A percentile compares a stretch with the other conserved stretches of the same genome.
Conservation (phyloP, 1,140 invertebrate genomes). For the Lasioglossum baleicum region DNA sequence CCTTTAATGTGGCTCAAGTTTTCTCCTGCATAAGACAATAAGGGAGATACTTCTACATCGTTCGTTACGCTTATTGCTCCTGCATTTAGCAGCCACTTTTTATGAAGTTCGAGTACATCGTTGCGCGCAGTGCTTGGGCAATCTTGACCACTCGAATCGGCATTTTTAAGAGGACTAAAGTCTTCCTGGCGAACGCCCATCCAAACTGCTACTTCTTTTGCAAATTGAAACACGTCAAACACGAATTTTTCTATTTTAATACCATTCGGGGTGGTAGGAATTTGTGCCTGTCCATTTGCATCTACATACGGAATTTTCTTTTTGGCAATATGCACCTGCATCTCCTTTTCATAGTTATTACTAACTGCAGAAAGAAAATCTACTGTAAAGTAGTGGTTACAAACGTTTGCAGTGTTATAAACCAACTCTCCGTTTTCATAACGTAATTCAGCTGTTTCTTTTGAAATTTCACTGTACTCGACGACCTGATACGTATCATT, state of each 20-base stretch:
- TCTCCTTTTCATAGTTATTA: slow-evolving; percentile 83
- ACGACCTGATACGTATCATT: slow-evolving; percentile 95
- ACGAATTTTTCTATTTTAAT: slow-evolving; percentile 99
- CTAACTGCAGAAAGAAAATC: slow-evolving; percentile 89
- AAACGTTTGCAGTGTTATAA: slow-evolving; percentile 98
- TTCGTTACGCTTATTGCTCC: slow-evolving; percentile 87
- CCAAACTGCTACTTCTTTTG: slow-evolving; percentile 95
- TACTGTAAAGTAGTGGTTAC: slow-evolving; percentile 97
- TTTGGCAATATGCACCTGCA: slow-evolving; percentile 96
- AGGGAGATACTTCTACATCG: slow-evolving; percentile 93
- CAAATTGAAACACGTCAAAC: slow-evolving; percentile 98
- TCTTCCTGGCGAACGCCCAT: slow-evolving; percentile 95
- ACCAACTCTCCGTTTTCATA: slow-evolving; percentile 90
- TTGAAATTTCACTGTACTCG: slow-evolving; percentile 98
- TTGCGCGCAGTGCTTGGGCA: slow-evolving; percentile 92
- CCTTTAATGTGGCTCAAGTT: slow-evolving; percentile 84
- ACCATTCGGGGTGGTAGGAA: slow-evolving; percentile 93
- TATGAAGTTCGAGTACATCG: slow-evolving; percentile 91
- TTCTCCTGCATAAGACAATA: slow-evolving; percentile 95
- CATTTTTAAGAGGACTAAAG: slow-evolving; percentile 98
- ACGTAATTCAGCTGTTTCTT: slow-evolving; percentile 90
- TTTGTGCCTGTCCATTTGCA: slow-evolving; percentile 85
- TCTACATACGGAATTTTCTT: slow-evolving; percentile 97
- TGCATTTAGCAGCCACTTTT: slow-evolving; percentile 89
- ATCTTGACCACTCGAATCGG: slow-evolving; percentile 92